A percentile compares a stretch with the other conserved stretches of the same genome.
Conservation (phyloP, 2,113 vertebrate genomes). For the Kryptolebias marmoratus region DNA sequence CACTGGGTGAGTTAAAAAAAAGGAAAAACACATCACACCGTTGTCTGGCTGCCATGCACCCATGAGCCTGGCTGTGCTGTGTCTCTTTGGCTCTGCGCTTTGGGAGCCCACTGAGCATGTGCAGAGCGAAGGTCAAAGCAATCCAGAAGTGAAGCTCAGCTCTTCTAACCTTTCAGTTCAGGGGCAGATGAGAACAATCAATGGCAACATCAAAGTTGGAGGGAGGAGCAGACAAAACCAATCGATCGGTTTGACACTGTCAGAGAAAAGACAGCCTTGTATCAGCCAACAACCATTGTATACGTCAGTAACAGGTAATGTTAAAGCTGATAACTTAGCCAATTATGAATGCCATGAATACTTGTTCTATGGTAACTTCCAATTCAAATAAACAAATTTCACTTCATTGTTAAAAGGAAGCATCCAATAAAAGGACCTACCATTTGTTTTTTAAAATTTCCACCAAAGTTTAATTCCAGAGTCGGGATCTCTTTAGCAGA, state of each 20-base stretch:
- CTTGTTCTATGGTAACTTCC: background rate
- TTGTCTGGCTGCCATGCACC: constrained; percentile 76
- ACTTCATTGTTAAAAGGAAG: background rate
- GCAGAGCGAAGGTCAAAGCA: constrained; percentile 79
- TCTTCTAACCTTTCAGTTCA: constrained; percentile 78
- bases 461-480: background rate
- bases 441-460: background rate
- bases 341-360: constrained; percentile 8
- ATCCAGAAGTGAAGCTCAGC: constrained; percentile 71
- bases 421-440: background rate
- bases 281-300: constrained; percentile 41
- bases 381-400: background rate
- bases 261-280: constrained; percentile 48
- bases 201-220: constrained; percentile 75
- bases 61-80: constrained; percentile 64
- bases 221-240: constrained; percentile 72
- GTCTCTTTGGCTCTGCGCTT: constrained; percentile 68
- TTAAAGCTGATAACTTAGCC: constrained; percentile 8
- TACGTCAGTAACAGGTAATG: constrained; percentile 40
- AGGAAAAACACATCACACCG: constrained; percentile 73
- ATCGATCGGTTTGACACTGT: constrained; percentile 72
- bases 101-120: constrained; percentile 72
- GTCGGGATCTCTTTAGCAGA: background rate
- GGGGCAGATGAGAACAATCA: constrained; percentile 76
- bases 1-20: constrained; percentile 68